Base-by-base conservation (phyloP, 2,113 vertebrate species). In the Thamnaconus septentrionalis region DNA sequence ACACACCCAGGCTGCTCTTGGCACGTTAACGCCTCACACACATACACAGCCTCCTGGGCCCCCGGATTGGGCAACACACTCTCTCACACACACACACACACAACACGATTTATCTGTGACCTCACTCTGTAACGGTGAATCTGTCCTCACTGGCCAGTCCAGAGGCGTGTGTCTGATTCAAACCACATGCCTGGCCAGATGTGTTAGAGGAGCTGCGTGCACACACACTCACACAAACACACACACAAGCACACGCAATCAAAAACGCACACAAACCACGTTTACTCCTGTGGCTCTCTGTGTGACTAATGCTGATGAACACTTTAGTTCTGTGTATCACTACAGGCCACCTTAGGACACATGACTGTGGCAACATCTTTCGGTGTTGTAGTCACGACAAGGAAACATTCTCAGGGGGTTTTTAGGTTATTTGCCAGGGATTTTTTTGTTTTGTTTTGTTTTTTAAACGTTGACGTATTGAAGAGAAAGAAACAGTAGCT, bases 131-230 rank as follows among this genome's bases (percentile, higher is more conserved):
- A 46, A 81, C 47, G n/a, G 53, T 71, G 66, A 70, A 78, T 79
- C 70, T 79, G 71, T 81, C 62, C 79, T 70, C 71, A 45, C 50
- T 54, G 55, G 45, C 53, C 53, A 50, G 66, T 76, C 68, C 53
- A 66, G 50, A 44, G 77, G 55, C 9, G 41, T 79, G 72, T 75
- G 62, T 78, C 73, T 84, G 81, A 90, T 82, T 81, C 31, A 72
- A 85, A 84, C 71, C 86, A 88, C 72, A 88, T 90, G 85, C 44
- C 76, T 52, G 6, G 8, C 31, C 57, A 75, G 50, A 81, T 59
- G 69, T 70, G 50, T 76, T 31, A 31, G 18, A 31, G 41, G 2
- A 6, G 41, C 53, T 66, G 42, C 51, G 18, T 31, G 18, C 18
- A 31, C 18, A 31, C 18, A 31, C 59, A 59, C 42, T n/a, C 41